Conservation (phyloP, 2,888 invertebrate genomes). For the Microplitis deprimator region DNA sequence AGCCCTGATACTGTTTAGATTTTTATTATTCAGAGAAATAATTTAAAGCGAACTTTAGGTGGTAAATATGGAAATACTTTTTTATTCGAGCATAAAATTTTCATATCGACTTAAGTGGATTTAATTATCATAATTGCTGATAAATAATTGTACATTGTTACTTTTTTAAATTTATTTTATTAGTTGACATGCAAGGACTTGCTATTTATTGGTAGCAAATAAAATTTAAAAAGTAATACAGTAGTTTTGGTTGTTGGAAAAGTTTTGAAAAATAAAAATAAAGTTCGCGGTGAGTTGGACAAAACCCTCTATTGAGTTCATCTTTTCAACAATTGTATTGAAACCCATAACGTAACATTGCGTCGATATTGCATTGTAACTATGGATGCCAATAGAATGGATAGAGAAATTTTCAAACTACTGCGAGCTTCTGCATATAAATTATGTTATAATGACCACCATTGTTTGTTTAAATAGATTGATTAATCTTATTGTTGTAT, state of each 20-base stretch:
- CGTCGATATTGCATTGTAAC: conserved; percentile 10
- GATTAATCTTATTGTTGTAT: conserved; percentile 21
- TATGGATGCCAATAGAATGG: conserved; percentile 10
- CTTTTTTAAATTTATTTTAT: not conserved
- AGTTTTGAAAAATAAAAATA: too few relatives aligned
- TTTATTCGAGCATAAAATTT: not conserved
- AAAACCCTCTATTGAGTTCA: not conserved
- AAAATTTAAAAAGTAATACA: not conserved
- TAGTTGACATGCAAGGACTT: not conserved
- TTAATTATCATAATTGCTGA: not conserved
- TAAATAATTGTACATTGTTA: not conserved
- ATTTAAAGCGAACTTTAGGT: not conserved
- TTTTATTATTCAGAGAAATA: not conserved
- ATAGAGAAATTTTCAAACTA: not conserved
- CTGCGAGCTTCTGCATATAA: conserved; percentile 4
- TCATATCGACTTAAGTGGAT: not conserved
- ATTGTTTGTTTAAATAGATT: conserved; percentile 16
- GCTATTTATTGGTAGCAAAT: not conserved
- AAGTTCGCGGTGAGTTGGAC: too few relatives aligned
- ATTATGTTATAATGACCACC: conserved; percentile 13
- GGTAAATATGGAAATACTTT: not conserved
- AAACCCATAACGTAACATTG: not conserved
- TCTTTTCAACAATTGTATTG: not conserved
- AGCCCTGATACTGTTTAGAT: not conserved
- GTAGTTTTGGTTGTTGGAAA: not conserved